A percentile compares a stretch with the other conserved stretches of the same genome.
Conservation (phyloP, 2,888 invertebrate genomes). For the Frankliniella fusca region DNA sequence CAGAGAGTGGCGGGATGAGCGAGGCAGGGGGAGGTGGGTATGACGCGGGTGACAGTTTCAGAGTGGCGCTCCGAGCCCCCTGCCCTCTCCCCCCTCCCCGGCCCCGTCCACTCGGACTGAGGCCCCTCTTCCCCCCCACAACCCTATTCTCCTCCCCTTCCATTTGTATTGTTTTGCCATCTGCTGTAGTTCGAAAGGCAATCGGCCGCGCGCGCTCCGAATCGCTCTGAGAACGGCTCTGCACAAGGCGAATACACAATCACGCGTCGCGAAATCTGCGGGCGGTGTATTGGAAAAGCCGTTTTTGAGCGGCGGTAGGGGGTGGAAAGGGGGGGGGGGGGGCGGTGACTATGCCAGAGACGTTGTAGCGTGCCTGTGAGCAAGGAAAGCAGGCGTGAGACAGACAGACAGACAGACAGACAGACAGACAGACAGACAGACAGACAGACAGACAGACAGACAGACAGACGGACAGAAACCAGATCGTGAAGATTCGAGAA, state of each 20-base stretch:
- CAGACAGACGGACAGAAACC: too few species aligned
- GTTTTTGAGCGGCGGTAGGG: neutral
- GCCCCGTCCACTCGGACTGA: too few species aligned
- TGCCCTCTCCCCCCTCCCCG: neutral
- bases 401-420: too few species aligned
- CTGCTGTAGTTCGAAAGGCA: neutral
- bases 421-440: too few species aligned
- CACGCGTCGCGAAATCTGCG: neutral
- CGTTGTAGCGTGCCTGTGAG: neutral
- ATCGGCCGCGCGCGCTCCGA: neutral
- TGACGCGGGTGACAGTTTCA: neutral
- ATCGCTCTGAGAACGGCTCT: neutral
- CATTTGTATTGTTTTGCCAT: constrained; percentile 1
- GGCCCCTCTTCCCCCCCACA: too few species aligned
- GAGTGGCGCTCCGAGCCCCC: neutral
- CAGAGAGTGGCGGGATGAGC: neutral
- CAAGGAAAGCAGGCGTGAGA: neutral
- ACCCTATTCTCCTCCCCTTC: too few species aligned
- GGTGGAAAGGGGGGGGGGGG: neutral
- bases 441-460: too few species aligned
- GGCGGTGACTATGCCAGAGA: neutral
- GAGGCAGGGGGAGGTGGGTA: neutral
- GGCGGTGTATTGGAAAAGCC: neutral
- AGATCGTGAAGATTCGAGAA: too few species aligned
- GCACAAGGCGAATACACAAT: neutral